Evolutionary conservation across 1,140 invertebrate species (phyloP).

Genomic region (Trichonephila inaurata): DNA sequence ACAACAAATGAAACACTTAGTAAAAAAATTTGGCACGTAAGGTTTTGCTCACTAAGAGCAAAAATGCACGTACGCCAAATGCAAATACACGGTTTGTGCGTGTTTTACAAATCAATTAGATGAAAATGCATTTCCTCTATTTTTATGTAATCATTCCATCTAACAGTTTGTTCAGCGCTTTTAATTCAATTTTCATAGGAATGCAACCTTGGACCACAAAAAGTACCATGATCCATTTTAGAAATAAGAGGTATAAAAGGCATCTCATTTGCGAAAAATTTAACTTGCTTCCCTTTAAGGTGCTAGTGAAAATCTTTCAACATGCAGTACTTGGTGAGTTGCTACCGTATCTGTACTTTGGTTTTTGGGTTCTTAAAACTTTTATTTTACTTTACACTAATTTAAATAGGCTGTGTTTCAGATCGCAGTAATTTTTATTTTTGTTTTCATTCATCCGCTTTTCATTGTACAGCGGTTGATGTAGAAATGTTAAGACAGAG

Average conservation of each 20-base stretch:
- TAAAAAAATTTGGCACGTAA: neutral
- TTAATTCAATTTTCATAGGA: neutral
- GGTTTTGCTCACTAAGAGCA: neutral
- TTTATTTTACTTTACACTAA: no score
- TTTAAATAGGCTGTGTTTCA: no score
- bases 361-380: no score
- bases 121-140: neutral
- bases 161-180: neutral
- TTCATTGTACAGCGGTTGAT: no score
- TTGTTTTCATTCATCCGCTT: no score
- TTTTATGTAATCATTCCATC: neutral
- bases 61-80: neutral
- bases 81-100: neutral
- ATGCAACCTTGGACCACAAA: neutral
- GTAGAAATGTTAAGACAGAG: no score
- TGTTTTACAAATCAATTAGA: neutral
- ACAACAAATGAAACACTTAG: neutral
- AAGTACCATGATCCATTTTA: neutral
- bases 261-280: neutral
- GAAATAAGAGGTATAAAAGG: neutral
- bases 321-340: slow-evolving; percentile 1
- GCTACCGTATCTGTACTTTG: neutral
- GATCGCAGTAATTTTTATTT: no score
- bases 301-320: neutral
- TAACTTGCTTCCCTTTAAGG: neutral